A percentile compares a stretch with the other conserved stretches of the same genome.
Conservation (phyloP, 2,797 vertebrate genomes). For the Myoxocephalus aenaeus region DNA sequence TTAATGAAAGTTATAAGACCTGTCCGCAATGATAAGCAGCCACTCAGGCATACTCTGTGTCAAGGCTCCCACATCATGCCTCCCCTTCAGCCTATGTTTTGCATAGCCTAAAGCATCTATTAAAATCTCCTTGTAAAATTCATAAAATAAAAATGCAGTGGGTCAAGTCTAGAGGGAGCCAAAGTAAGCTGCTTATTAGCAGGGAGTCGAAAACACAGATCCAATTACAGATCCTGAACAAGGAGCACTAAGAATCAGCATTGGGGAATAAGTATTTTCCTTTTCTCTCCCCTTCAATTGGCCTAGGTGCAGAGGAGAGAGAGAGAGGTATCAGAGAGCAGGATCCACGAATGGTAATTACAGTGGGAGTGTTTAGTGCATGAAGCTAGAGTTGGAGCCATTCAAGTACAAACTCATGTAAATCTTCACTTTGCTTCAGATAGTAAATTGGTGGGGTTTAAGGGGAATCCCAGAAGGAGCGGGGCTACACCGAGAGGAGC, state of each 20-base stretch:
- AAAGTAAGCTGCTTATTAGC: conserved; percentile 99
- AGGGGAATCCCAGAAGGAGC: conserved; percentile 94
- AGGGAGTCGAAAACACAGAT: conserved; percentile 99
- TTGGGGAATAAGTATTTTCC: conserved; percentile 93
- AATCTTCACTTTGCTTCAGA: conserved; percentile 94
- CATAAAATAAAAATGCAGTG: conserved; percentile 99
- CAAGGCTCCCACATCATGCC: conserved; percentile 95
- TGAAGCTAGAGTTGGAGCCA: conserved; percentile 96
- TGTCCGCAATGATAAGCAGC: conserved; percentile 99
- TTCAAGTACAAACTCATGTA: conserved; percentile 97
- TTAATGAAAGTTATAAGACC: conserved; percentile 99
- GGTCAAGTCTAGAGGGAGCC: conserved; percentile 99
- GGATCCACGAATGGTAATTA: conserved; percentile 98
- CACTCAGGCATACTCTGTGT: conserved; percentile 94
- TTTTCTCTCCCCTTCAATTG: conserved; percentile 91
- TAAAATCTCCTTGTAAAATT: conserved; percentile 99
- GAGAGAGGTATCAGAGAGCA: conserved; percentile 88
- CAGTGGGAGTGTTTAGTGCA: conserved; percentile 97
- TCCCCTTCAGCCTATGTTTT: conserved; percentile 98
- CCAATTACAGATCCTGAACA: conserved; percentile 99
- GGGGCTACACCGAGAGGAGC: conserved; percentile 89
- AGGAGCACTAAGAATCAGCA: conserved; percentile 96
- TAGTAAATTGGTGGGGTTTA: conserved; percentile 99
- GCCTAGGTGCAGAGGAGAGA: conserved; percentile 91
- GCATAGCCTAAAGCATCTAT: conserved; percentile 99